Evolutionary conservation across 2,888 invertebrate species (phyloP).

Genomic region (Epinotia brunnichana): DNA sequence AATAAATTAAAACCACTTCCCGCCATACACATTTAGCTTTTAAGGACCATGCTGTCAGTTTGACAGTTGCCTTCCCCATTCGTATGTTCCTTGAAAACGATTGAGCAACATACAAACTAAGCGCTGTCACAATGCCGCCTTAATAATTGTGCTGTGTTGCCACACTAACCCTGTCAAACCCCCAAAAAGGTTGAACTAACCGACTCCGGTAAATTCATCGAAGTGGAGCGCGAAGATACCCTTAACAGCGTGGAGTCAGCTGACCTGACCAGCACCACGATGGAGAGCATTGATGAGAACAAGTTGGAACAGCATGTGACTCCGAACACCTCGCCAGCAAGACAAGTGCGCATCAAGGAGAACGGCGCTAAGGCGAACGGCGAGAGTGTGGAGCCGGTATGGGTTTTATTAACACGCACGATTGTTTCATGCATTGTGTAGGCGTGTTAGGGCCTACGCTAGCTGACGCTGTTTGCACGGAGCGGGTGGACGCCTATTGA

Average conservation of each 20-base stretch:
- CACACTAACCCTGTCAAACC: constrained; percentile 67
- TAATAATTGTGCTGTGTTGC: constrained; percentile 63
- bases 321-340: constrained; percentile 70
- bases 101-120: neutral
- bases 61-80: no score
- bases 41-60: no score
- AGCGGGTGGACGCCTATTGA: no score
- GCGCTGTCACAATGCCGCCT: constrained; percentile 14
- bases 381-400: constrained; percentile 65
- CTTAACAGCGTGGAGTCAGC: constrained; percentile 48
- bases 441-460: no score
- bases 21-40: no score
- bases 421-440: neutral
- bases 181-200: constrained; percentile 80
- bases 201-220: constrained; percentile 81
- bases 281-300: constrained; percentile 49
- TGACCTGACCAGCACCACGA: constrained; percentile 51
- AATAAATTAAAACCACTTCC: no score
- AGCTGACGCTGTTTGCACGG: no score
- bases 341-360: constrained; percentile 76
- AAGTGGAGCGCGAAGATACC: constrained; percentile 70
- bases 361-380: constrained; percentile 72
- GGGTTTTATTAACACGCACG: constrained; percentile 49
- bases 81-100: neutral
- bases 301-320: constrained; percentile 54